A percentile compares a stretch with the other conserved stretches of the same genome.
Evolutionary conservation across 2,888 invertebrate species (phyloP).

Genomic region (Ennomos fuscantarius): DNA sequence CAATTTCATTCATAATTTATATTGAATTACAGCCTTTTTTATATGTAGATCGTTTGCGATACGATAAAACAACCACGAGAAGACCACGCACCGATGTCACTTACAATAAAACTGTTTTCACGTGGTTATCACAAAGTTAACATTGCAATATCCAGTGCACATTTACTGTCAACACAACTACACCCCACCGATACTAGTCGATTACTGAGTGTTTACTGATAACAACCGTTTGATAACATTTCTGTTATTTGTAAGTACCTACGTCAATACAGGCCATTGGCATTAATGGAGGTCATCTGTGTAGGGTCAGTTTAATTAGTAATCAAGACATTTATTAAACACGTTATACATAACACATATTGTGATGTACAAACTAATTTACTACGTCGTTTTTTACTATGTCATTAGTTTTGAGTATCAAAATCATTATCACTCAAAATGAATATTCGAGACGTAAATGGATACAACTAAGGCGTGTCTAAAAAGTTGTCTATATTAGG

Average conservation of each 20-base stretch:
- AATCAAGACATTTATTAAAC: neutral
- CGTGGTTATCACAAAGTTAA: conserved; percentile 4
- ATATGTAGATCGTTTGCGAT: neutral
- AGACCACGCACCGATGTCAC: conserved; percentile 3
- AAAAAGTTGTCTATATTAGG: too few species aligned
- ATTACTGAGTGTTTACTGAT: conserved; percentile 27
- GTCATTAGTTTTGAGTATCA: too few species aligned
- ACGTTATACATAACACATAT: too few species aligned
- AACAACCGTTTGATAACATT: conserved; percentile 12
- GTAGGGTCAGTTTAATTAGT: conserved; percentile 17
- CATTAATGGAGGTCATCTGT: conserved; percentile 14
- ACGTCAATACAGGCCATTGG: neutral
- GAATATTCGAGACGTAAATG: too few species aligned
- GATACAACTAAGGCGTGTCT: too few species aligned
- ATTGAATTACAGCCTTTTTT: too few species aligned
- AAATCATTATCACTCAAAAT: too few species aligned
- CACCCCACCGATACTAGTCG: conserved; percentile 8
- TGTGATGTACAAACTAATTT: neutral
- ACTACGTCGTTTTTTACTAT: too few species aligned
- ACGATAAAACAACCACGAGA: conserved; percentile 11
- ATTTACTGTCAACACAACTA: conserved; percentile 9
- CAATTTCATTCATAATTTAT: too few species aligned
- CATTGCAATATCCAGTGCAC: neutral
- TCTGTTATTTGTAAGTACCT: neutral
- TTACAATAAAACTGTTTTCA: conserved; percentile 6